A percentile compares a stretch with the other conserved stretches of the same genome.
Conservation (phyloP, 2,113 vertebrate species). For the Bufo gargarizans region DNA sequence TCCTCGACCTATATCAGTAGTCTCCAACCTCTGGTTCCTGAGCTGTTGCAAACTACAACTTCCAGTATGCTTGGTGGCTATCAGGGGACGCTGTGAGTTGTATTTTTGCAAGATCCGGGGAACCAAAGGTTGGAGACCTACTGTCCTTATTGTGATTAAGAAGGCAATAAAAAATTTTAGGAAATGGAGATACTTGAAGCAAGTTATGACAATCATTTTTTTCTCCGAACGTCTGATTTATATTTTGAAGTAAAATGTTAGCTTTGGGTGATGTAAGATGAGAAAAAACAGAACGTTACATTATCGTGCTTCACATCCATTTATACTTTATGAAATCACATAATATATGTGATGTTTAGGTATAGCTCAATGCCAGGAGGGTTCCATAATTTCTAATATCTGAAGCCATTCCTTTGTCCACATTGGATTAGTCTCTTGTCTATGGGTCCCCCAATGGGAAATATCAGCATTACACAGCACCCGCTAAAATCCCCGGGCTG, state of each 20-base stretch:
- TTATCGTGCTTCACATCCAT: no score
- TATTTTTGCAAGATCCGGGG: not conserved
- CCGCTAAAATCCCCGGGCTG: not conserved
- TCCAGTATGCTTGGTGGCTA: not conserved
- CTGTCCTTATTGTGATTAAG: not conserved
- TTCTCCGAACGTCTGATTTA: not conserved
- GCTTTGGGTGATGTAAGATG: not conserved
- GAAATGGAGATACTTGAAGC: not conserved
- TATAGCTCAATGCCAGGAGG: not conserved
- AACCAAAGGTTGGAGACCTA: not conserved
- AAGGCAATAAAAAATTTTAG: not conserved
- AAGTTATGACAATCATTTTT: not conserved
- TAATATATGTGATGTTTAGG: not conserved
- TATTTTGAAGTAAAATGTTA: not conserved
- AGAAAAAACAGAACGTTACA: no score
- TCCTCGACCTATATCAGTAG: not conserved
- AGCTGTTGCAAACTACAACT: not conserved
- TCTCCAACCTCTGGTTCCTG: not conserved
- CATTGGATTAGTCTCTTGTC: not conserved
- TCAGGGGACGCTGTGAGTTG: not conserved
- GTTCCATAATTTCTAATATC: not conserved
- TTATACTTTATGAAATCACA: no score
- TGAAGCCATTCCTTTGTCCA: not conserved
- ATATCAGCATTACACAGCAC: not conserved
- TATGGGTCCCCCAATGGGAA: not conserved